Base-by-base conservation (phyloP, 92 coral and sea anemone genomes). In the Epizoanthus illoricatus region DNA sequence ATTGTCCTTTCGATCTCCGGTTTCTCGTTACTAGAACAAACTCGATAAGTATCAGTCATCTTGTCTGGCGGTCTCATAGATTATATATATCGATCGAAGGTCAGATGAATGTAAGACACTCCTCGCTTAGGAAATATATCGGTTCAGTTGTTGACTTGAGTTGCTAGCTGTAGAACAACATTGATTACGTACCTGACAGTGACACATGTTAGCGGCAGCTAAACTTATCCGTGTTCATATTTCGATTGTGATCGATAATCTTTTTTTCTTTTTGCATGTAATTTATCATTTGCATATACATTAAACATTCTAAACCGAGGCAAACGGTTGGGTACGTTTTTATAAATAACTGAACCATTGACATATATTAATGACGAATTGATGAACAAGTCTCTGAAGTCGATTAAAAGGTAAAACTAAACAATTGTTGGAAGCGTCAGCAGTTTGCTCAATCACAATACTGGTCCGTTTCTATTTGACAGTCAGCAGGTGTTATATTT, bases 21-120 rank as follows among this genome's bases (percentile, higher is more conserved):
- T 64, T 88, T 89, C 68, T 91, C 94, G 33, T 84, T 91, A 73
- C 90, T 87, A 17, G 94, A 85, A 24, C 92, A 90, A 36, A 93
- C 94, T 43, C 91, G 86, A 23, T 86, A 86, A 5, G 92, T 87
- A 24, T 93, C 94, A 57, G 88, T 92, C 97, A 93, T 90, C 20
- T 88, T 90, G 57, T 45, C 19, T 19, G 55, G n/a, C n/a, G 20
- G 54, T 21, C 56, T 9, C 56, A 5, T 9, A 11, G 56, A 52
- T 52, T 10, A 40, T 18, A 54, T 6, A 71, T n/a, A 71, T 41
- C 3, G 12, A 10, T 52, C 33, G 42, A 52, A 54, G 57, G 47
- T 68, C 47, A 24, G 8, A 16, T 6, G 28, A 28, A 68, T 68
- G 47, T 39, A 66, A 66, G 47, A 24, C 52, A n/a, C 49, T 68